Base-by-base conservation (phyloP, 2,888 invertebrate genomes). In the Empis livida region DNA sequence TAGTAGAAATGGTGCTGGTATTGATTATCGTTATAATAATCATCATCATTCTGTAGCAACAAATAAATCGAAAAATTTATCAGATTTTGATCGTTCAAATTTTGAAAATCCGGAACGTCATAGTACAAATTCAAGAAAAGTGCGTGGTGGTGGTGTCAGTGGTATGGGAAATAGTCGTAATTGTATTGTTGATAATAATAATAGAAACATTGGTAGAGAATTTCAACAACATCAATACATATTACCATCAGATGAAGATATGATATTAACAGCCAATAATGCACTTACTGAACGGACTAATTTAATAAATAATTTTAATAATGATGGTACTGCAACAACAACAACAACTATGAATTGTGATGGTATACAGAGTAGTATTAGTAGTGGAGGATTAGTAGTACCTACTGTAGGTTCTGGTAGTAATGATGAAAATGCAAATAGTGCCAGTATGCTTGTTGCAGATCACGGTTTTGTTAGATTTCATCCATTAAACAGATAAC, bases 381-480 rank as follows among this genome's bases (percentile, higher is more conserved):
- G 43, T 32, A 49, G 50, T 38, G 52, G 44, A 32, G 31, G 27
- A 15, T 11, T 15, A n/a, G n/a, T 27, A 14, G 15, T 10, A 35
- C 39, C 45, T 31, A 50, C 46, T 16, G 49, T 47, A 38, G 52
- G 66, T n/a, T n/a, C n/a, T n/a, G n/a, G n/a, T n/a, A n/a, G n/a
- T 71, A 57, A 57, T 6, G 65, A 70, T 57, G 73, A 77, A 59
- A 62, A 72, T 59, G 73, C 76, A 53, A 73, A 77, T 43, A 73
- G 76, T 56, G 65, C 73, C 48, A 79, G 88, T 55, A 89, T 91
- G 87, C 71, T 91, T 53, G 88, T 90, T n/a, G 85, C 88, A 51
- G 91, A 92, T 62, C 86, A 90, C 61, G 90, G 91, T 6, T 89
- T 91, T 67, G 83, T 91, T 13, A 74, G 92, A 55, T 90, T 91